phyloP scores from a whole-genome alignment of 2,888 invertebrate species.

The Aleiodes leptofemur region DNA sequence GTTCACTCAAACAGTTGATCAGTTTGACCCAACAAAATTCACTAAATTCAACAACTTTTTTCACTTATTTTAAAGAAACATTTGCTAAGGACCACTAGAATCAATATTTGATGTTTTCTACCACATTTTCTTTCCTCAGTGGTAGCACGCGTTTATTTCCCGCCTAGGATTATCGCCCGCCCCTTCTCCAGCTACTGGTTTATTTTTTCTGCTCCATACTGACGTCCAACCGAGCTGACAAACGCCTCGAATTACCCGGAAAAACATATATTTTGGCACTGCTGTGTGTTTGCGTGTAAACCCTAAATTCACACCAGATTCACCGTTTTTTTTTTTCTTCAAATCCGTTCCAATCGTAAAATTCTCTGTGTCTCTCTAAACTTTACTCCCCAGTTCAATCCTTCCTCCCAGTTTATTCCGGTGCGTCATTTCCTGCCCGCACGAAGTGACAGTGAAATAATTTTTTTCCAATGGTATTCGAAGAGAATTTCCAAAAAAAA shows the following conservation, averaged over 20 bases:
- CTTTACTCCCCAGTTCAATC: not conserved
- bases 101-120: no score
- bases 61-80: no score
- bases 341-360: no score
- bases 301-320: not conserved
- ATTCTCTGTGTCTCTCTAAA: not conserved
- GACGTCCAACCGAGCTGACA: conserved; percentile 1
- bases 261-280: conserved; percentile 16
- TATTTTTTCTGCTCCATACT: conserved; percentile 15
- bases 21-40: no score
- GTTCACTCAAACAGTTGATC: no score
- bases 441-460: no score
- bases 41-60: no score
- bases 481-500: no score
- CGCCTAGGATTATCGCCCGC: not conserved
- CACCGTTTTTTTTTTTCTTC: not conserved
- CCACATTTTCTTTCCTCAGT: no score
- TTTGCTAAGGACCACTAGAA: no score
- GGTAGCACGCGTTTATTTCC: not conserved
- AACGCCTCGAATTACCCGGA: conserved; percentile 10
- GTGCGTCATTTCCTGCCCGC: conserved; percentile 6
- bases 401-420: conserved; percentile 7
- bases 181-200: not conserved
- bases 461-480: no score
- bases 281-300: not conserved